These are phyloP conservation scores for Pandion haliaetus DNA, from an alignment of 2,113 vertebrate genomes.

Conservation along the genomic window DNA sequence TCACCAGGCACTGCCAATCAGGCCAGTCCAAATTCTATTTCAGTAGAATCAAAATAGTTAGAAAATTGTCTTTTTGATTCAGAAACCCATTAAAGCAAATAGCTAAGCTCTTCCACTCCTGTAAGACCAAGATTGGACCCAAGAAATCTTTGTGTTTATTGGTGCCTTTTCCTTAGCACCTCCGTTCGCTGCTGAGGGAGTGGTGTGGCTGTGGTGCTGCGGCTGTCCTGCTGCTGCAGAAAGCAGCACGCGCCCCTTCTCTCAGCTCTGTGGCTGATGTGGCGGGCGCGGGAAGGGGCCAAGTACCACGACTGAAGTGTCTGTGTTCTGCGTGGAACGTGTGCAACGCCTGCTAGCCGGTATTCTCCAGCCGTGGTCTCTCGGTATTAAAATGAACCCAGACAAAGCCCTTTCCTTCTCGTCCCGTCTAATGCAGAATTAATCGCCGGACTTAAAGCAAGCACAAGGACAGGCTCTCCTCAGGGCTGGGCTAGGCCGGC, in stretches of 20 bases:
- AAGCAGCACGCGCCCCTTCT: background rate
- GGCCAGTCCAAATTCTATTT: background rate
- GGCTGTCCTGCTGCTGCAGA: background rate
- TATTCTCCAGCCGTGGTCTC: accelerated
- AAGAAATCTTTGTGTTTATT: background rate
- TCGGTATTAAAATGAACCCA: accelerated
- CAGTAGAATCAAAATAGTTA: background rate
- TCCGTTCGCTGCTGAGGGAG: accelerated
- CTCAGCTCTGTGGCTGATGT: accelerated
- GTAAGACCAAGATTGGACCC: background rate
- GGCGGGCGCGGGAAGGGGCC: background rate
- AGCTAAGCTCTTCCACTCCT: background rate
- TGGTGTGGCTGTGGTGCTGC: accelerated
- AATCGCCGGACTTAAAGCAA: accelerated
- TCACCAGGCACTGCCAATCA: too few relatives aligned
- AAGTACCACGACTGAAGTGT: accelerated
- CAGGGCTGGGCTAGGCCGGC: background rate
- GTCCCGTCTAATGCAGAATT: accelerated
- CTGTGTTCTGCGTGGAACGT: background rate
- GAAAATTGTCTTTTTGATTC: background rate
- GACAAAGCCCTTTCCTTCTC: accelerated
- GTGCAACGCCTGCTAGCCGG: too few relatives aligned
- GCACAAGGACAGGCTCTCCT: background rate
- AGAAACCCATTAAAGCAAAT: background rate
- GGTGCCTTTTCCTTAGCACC: too few relatives aligned